Conservation (phyloP, 2,888 invertebrate genomes). For the Busseola fusca region DNA sequence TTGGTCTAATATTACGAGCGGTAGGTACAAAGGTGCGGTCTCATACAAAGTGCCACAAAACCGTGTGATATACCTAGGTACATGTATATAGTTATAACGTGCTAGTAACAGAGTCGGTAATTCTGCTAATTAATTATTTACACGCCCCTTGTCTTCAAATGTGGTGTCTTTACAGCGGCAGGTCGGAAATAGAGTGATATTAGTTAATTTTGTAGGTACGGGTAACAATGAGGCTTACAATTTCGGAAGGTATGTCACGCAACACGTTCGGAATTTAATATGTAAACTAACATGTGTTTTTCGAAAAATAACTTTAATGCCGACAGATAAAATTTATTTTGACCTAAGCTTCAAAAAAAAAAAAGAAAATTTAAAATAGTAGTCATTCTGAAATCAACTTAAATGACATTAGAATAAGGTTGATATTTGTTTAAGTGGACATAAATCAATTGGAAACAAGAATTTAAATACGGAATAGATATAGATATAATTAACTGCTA, state of each 20-base stretch:
- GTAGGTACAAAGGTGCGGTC: slow-evolving; percentile 24
- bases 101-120: slow-evolving; percentile 43
- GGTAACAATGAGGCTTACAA: slow-evolving; percentile 1
- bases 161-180: slow-evolving; percentile 28
- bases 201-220: slow-evolving; percentile 33
- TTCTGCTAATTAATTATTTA: slow-evolving; percentile 60
- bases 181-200: slow-evolving; percentile 31
- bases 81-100: slow-evolving; percentile 23
- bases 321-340: not conserved
- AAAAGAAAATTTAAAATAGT: not conserved
- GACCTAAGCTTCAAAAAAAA: not conserved
- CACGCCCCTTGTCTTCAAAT: slow-evolving; percentile 50
- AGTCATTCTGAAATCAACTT: not conserved
- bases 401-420: not conserved
- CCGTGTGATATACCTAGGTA: slow-evolving; percentile 19
- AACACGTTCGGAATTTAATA: not conserved
- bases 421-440: not conserved
- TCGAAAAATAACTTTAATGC: not conserved
- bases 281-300: not conserved
- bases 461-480: not conserved
- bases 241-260: not conserved
- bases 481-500: not conserved
- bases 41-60: slow-evolving; percentile 29
- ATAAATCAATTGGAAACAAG: not conserved
- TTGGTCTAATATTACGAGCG: slow-evolving; percentile 17